Percentiles rank a stretch among this genome's conserved stretches.
These are phyloP conservation scores for Phenganax subtilis DNA, from an alignment of 92 coral and sea anemone species.

Conservation along the genomic window DNA sequence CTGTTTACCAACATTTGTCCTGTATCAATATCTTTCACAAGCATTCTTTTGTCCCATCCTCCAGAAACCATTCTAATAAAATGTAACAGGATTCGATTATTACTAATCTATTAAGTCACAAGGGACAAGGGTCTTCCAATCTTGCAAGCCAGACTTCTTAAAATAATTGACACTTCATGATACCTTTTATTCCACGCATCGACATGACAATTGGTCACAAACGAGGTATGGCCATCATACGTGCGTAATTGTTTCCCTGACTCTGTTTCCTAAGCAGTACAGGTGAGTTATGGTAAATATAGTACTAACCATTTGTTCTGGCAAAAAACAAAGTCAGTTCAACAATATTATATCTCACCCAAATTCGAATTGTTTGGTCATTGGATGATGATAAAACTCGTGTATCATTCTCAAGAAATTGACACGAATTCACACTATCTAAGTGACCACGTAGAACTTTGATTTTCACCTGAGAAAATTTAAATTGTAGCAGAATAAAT, in stretches of 20 bases:
- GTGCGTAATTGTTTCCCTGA: slow-evolving; percentile 72
- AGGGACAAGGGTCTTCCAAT: too few species aligned
- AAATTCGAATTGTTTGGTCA: slow-evolving; percentile 81
- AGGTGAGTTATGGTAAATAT: not conserved
- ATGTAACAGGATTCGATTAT: not conserved
- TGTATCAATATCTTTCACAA: slow-evolving; percentile 80
- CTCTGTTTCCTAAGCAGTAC: slow-evolving; percentile 52
- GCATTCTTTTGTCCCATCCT: slow-evolving; percentile 92
- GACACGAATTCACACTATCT: slow-evolving; percentile 87
- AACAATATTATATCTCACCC: slow-evolving; percentile 59
- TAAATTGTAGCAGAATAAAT: not conserved
- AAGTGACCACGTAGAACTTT: slow-evolving; percentile 88
- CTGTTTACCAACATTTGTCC: slow-evolving; percentile 73
- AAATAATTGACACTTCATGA: not conserved
- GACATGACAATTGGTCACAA: slow-evolving; percentile 73
- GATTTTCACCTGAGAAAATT: slow-evolving; percentile 64
- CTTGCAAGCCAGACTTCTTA: not conserved
- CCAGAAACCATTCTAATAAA: slow-evolving; percentile 78
- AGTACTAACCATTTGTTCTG: not conserved
- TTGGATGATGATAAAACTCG: slow-evolving; percentile 83
- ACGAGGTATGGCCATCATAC: slow-evolving; percentile 76
- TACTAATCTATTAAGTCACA: too few species aligned
- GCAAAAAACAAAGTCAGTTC: not conserved
- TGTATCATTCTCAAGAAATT: slow-evolving; percentile 70
- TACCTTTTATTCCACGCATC: slow-evolving; percentile 75